Evolutionary conservation across 2,797 vertebrate species (phyloP).

Genomic region (Syngnathus rostellatus): DNA sequence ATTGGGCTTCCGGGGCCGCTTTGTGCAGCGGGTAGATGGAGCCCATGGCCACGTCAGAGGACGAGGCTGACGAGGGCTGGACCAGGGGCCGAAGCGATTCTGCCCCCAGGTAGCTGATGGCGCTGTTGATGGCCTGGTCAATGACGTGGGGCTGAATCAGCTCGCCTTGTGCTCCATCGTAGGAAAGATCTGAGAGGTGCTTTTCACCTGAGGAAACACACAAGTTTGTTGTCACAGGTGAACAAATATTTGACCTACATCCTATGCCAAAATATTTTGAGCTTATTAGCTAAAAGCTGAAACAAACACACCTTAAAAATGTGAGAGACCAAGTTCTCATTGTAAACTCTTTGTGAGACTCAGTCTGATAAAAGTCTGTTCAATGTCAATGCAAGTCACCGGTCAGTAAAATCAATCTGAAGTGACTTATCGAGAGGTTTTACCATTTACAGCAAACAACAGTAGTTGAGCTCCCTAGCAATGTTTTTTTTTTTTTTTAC

Average conservation of each 20-base stretch:
- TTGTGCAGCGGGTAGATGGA: constrained; percentile 87
- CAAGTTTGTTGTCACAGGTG: constrained; percentile 6
- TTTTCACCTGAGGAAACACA: constrained; percentile 80
- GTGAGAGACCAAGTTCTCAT: neutral
- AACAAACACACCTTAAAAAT: neutral
- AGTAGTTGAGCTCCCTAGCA: neutral
- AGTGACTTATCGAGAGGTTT: neutral
- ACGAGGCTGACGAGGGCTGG: constrained; percentile 82
- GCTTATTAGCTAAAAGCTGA: neutral
- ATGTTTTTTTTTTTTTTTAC: too few species aligned
- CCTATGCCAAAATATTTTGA: constrained; percentile 6
- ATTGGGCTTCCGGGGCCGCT: constrained; percentile 61
- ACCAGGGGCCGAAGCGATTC: constrained; percentile 92
- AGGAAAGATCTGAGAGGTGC: constrained; percentile 82
- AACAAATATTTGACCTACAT: neutral
- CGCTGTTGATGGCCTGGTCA: constrained; percentile 98
- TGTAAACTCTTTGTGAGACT: neutral
- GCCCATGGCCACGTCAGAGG: constrained; percentile 75
- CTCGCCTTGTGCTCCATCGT: constrained; percentile 74
- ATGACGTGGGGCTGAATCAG: constrained; percentile 94
- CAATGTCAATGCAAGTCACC: neutral
- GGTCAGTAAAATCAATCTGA: neutral
- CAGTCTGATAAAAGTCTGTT: neutral
- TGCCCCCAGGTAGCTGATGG: constrained; percentile 94
- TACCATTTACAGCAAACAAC: neutral